Base-by-base conservation (phyloP, 2,888 invertebrate genomes). In the Torymus aiolomorphi region DNA sequence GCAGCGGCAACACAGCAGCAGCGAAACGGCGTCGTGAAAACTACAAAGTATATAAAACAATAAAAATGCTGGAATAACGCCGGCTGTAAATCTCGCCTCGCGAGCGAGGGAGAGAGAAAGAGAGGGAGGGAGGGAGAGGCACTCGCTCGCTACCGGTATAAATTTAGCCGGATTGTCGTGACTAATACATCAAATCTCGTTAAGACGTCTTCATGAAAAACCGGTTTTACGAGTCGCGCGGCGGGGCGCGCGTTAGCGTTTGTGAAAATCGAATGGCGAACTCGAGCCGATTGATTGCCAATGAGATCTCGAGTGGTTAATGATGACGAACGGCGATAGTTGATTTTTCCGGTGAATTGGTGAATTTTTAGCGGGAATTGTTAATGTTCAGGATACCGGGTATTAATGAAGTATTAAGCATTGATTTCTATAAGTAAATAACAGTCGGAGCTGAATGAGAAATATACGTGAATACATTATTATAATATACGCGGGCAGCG, bases 131-230 rank as follows among this genome's bases (percentile, higher is more conserved):
- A 63, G 63, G 24, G 70, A 71, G n/a, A 70, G 83, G 79, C 18
- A 13, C 78, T 59, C n/a, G 65, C 67, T 61, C 52, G 79, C 83
- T 83, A 80, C 81, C 70, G 84, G 84, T 86, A 73, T 80, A 86
- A 86, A 86, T 88, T 86, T 87, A 87, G 86, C 86, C 83, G 57
- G 76, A 86, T 88, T 86, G 87, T 86, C 87, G 83, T 85, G 83
- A 81, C 83, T 83, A 84, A 85, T 85, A 85, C 86, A 85, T 85
- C 85, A 85, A 86, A 86, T 87, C 86, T 85, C 83, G 84, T 86
- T 85, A 84, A 86, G 84, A 86, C 83, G 85, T 86, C 84, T 86
- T 86, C 83, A 84, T 85, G 84, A 83, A 75, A 81, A 81, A 71
- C 75, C 80, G 76, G 82, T 79, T 78, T 73, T 62, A 13, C 74